These are phyloP conservation scores for Drosophila equinoxialis DNA, from an alignment of 1,140 invertebrate genomes.

Conservation along the genomic window DNA sequence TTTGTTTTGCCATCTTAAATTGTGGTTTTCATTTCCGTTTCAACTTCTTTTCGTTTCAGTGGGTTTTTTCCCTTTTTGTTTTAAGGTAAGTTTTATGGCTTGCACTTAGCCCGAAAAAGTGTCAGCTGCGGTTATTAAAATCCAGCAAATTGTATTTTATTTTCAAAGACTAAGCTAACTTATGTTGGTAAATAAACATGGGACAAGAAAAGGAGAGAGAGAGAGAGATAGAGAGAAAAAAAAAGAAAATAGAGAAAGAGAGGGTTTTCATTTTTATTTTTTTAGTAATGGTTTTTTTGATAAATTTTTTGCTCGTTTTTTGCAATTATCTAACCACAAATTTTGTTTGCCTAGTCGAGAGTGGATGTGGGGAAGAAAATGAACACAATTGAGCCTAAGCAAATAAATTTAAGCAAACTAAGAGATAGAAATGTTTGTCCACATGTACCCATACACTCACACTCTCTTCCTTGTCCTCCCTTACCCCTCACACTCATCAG, in stretches of 20 bases:
- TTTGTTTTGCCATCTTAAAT: constrained; percentile 56
- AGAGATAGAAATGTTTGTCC: constrained; percentile 57
- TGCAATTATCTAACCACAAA: constrained; percentile 61
- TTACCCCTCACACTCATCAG: too few species aligned
- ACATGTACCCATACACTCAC: constrained; percentile 33
- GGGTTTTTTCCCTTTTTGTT: constrained; percentile 11
- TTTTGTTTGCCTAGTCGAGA: constrained; percentile 54
- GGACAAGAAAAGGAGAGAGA: not conserved
- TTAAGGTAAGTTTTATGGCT: constrained; percentile 44
- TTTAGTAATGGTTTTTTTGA: constrained; percentile 19
- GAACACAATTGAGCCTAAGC: constrained; percentile 27
- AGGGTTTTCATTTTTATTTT: not conserved
- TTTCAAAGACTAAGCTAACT: constrained; percentile 40
- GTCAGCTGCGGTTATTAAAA: constrained; percentile 66
- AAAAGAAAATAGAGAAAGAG: not conserved
- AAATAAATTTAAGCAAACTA: constrained; percentile 56
- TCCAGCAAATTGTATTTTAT: constrained; percentile 61
- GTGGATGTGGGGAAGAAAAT: constrained; percentile 25
- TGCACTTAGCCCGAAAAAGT: constrained; percentile 56
- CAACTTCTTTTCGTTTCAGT: constrained; percentile 24
- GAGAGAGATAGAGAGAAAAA: not conserved
- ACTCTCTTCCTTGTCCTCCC: not conserved
- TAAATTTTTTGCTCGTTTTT: not conserved
- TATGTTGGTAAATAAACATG: constrained; percentile 1
- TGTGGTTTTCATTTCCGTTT: constrained; percentile 59